phyloP scores from a whole-genome alignment of 2,888 invertebrate species.

The Cordilura impudica region DNA sequence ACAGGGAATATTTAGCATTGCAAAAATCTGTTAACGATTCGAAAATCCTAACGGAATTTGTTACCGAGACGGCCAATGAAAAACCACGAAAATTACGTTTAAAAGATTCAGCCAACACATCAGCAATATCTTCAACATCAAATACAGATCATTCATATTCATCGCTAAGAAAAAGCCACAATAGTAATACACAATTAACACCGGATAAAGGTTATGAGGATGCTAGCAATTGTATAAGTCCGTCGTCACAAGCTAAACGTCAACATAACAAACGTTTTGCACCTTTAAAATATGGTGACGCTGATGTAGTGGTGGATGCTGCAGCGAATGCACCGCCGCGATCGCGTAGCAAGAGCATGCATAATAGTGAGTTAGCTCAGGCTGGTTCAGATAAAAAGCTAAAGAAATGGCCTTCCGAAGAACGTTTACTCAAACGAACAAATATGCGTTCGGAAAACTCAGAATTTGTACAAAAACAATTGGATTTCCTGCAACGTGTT shows the following conservation, averaged over 20 bases:
- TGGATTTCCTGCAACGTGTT: conserved; percentile 81
- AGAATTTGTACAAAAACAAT: conserved; percentile 82
- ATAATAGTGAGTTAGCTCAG: conserved; percentile 29
- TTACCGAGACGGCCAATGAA: conserved; percentile 78
- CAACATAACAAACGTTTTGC: conserved; percentile 54
- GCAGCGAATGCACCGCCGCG: conserved; percentile 64
- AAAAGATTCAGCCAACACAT: conserved; percentile 39
- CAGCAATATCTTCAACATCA: conserved; percentile 14
- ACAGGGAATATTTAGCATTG: conserved; percentile 82
- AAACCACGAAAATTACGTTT: conserved; percentile 69
- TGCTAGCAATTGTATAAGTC: not conserved
- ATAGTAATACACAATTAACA: not conserved
- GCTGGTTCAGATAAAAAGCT: conserved; percentile 41
- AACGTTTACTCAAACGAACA: conserved; percentile 71
- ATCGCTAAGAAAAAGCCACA: not conserved
- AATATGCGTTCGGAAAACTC: conserved; percentile 83
- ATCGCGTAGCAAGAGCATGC: conserved; percentile 73
- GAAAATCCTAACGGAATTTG: conserved; percentile 82
- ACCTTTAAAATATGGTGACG: conserved; percentile 64
- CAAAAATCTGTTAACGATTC: conserved; percentile 84
- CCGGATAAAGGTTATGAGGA: conserved; percentile 22
- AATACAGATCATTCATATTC: conserved; percentile 44
- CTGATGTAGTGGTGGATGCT: conserved; percentile 6
- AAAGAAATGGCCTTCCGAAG: conserved; percentile 68
- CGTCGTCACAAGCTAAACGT: conserved; percentile 52